A percentile compares a stretch with the other conserved stretches of the same genome.
Evolutionary conservation across 2,113 vertebrate species (phyloP).

Genomic region (Haemorhous mexicanus): DNA sequence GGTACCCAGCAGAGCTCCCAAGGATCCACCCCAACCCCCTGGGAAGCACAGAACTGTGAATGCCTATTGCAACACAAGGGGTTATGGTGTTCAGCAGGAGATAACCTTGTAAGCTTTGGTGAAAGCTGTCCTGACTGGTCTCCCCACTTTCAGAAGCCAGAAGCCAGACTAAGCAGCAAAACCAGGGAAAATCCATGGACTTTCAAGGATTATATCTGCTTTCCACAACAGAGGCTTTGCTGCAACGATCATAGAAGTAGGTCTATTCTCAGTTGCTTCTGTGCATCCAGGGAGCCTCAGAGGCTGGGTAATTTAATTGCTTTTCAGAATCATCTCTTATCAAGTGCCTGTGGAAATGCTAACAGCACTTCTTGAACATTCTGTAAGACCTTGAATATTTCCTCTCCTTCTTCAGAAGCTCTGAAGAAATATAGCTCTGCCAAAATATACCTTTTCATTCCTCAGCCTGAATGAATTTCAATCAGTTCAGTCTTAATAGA

Average conservation of each 20-base stretch:
- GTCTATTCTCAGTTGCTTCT: background rate
- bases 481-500: background rate
- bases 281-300: background rate
- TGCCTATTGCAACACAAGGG: accelerated
- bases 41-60: accelerated
- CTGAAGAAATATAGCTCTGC: background rate
- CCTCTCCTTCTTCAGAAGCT: background rate
- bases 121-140: background rate
- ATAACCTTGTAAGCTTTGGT: background rate
- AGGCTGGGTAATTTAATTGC: slow-evolving; percentile 3
- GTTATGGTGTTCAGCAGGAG: background rate
- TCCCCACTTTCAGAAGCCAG: background rate
- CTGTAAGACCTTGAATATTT: background rate
- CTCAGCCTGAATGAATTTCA: slow-evolving; percentile 15
- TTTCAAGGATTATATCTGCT: background rate
- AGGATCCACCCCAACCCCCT: accelerated
- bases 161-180: background rate
- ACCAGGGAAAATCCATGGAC: background rate
- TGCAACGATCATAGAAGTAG: background rate
- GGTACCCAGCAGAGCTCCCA: background rate
- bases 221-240: background rate
- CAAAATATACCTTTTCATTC: background rate
- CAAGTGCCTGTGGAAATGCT: background rate
- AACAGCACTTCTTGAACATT: background rate
- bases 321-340: slow-evolving; percentile 9